Conservation (phyloP, 30 jellyfish, hydroid and myxozoan species). For the Pseudorhiza aurosa region DNA sequence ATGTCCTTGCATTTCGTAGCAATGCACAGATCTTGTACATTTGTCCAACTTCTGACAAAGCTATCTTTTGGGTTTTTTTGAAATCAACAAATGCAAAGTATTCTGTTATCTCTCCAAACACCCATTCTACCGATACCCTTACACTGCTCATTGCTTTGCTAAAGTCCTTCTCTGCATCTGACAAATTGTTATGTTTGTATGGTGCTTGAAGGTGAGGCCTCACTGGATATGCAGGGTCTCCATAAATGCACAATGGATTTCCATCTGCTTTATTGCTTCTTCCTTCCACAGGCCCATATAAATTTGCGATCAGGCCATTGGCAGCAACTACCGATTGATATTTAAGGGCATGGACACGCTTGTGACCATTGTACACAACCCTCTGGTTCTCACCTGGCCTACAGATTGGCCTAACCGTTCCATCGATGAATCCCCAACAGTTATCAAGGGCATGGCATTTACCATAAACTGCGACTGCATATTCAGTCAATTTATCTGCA, state of each 20-base stretch:
- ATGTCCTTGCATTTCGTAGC: neutral
- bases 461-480: slow-evolving; percentile 40
- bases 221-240: slow-evolving; percentile 63
- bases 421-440: slow-evolving; percentile 80
- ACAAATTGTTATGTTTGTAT: slow-evolving; percentile 33
- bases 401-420: slow-evolving; percentile 78
- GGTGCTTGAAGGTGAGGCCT: slow-evolving; percentile 66
- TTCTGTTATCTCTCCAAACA: slow-evolving; percentile 52
- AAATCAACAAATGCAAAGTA: slow-evolving; percentile 55
- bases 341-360: slow-evolving; percentile 76
- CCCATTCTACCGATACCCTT: slow-evolving; percentile 63
- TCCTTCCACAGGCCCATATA: too few relatives aligned
- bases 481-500: slow-evolving; percentile 46
- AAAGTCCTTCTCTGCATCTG: slow-evolving; percentile 41
- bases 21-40: slow-evolving; percentile 24
- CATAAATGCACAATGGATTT: slow-evolving; percentile 64
- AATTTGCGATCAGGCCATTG: slow-evolving; percentile 74
- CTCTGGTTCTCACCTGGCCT: slow-evolving; percentile 71
- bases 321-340: slow-evolving; percentile 79
- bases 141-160: slow-evolving; percentile 59
- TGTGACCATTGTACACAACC: slow-evolving; percentile 74
- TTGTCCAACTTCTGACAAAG: slow-evolving; percentile 51
- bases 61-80: slow-evolving; percentile 61
- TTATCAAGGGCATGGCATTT: slow-evolving; percentile 32
- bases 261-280: slow-evolving; percentile 62